A percentile compares a stretch with the other conserved stretches of the same genome.
Conservation (phyloP, 1,140 invertebrate species). For the Mercenaria mercenaria region DNA sequence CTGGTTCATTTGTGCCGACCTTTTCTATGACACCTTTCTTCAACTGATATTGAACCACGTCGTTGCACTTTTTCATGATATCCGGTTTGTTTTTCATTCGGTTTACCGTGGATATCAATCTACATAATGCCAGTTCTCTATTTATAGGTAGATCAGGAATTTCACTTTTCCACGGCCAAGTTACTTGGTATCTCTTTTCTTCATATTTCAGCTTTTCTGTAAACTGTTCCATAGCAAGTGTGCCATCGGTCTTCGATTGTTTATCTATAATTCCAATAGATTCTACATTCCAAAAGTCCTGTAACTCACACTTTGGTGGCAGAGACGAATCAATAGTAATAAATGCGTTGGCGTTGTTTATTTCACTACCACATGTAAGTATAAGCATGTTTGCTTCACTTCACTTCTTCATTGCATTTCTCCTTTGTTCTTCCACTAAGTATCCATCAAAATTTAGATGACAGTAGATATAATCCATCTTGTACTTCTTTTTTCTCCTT, state of each 20-base stretch:
- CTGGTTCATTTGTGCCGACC: neutral
- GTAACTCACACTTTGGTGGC: neutral
- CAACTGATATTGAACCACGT: conserved; percentile 14
- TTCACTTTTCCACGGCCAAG: conserved; percentile 13
- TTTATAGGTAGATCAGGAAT: neutral
- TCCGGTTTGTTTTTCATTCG: conserved; percentile 21
- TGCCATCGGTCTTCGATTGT: neutral
- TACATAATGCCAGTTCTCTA: conserved; percentile 18
- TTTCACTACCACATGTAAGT: neutral
- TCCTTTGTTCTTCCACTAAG: neutral
- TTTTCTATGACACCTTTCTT: conserved; percentile 34
- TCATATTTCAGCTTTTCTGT: neutral
- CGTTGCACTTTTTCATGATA: neutral
- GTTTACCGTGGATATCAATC: neutral
- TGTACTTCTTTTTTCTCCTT: neutral
- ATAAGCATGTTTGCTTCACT: neutral
- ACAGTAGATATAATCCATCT: neutral
- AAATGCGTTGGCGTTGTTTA: neutral
- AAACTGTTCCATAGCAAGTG: conserved; percentile 9
- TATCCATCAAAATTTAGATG: neutral
- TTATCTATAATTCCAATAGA: conserved; percentile 35
- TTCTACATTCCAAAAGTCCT: conserved; percentile 45
- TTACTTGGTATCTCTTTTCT: conserved; percentile 14
- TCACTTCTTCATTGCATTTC: neutral
- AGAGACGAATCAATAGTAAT: neutral